Evolutionary conservation across 2,888 invertebrate genomes (phyloP).

Genomic region (Ectemnius lituratus): DNA sequence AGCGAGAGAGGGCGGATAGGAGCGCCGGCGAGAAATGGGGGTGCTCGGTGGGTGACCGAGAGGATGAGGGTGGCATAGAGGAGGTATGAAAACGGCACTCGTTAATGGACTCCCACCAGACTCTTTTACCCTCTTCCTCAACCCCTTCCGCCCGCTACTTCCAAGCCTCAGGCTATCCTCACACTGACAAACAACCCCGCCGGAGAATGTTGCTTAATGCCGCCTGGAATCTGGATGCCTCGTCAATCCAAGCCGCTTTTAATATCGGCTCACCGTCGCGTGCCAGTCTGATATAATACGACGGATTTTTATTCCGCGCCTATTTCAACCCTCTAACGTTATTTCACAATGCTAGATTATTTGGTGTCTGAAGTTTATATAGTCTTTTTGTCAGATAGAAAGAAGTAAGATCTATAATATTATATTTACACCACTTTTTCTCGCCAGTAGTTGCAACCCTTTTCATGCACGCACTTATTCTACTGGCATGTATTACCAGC

Average conservation of each 20-base stretch:
- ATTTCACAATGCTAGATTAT: too few relatives aligned
- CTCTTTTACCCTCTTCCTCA: conserved; percentile 44
- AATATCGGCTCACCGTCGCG: not conserved
- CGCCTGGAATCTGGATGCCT: not conserved
- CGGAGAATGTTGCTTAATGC: not conserved
- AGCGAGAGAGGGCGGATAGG: conserved; percentile 37
- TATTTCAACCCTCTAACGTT: too few relatives aligned
- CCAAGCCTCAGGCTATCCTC: not conserved
- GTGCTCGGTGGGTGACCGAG: conserved; percentile 23
- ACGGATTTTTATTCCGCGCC: too few relatives aligned
- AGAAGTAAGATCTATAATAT: too few relatives aligned
- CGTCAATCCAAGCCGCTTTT: not conserved
- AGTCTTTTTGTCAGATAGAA: too few relatives aligned
- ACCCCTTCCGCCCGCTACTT: conserved; percentile 15
- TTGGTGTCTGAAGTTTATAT: too few relatives aligned
- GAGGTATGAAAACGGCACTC: conserved; percentile 71
- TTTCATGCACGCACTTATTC: too few relatives aligned
- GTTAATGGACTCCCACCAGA: conserved; percentile 70
- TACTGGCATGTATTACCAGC: too few relatives aligned
- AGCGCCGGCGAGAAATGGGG: conserved; percentile 25
- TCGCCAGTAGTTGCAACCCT: too few relatives aligned
- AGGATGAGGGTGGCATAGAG: conserved; percentile 48
- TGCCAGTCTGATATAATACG: too few relatives aligned
- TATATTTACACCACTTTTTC: too few relatives aligned
- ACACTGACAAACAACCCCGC: not conserved